Conservation (phyloP, 2,113 vertebrate genomes). For the Perca fluviatilis region DNA sequence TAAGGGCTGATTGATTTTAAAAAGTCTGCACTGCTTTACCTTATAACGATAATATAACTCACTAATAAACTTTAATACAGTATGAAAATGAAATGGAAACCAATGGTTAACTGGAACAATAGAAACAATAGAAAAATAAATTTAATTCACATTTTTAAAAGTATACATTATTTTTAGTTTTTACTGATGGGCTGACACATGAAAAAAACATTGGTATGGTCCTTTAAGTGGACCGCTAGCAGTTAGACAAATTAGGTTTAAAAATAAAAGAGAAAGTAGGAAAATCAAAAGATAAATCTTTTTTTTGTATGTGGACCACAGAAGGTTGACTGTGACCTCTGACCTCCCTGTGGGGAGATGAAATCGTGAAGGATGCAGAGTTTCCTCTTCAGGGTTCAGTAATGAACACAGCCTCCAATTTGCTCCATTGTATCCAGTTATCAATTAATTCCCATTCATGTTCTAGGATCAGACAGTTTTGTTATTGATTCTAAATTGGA, state of each 20-base stretch:
- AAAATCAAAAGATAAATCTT: no score
- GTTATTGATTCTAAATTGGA: not conserved
- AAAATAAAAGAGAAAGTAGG: no score
- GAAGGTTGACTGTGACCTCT: constrained; percentile 9
- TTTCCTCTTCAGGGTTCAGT: not conserved
- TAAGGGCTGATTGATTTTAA: not conserved
- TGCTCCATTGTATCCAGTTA: not conserved
- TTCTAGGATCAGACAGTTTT: not conserved
- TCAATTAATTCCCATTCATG: not conserved
- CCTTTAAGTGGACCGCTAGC: no score
- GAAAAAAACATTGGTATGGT: no score
- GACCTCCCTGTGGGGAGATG: constrained; percentile 6
- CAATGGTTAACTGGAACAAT: not conserved
- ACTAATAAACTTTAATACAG: not conserved
- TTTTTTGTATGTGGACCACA: not conserved
- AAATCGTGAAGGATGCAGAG: not conserved
- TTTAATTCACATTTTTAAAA: no score
- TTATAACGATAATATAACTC: not conserved
- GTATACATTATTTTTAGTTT: no score
- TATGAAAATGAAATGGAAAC: not conserved
- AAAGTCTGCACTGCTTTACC: not conserved
- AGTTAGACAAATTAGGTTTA: no score
- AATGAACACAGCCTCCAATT: not conserved
- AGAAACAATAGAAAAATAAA: no score
- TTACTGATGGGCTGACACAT: no score